Conservation (phyloP, 2,797 vertebrate genomes). For the Merluccius polli region DNA sequence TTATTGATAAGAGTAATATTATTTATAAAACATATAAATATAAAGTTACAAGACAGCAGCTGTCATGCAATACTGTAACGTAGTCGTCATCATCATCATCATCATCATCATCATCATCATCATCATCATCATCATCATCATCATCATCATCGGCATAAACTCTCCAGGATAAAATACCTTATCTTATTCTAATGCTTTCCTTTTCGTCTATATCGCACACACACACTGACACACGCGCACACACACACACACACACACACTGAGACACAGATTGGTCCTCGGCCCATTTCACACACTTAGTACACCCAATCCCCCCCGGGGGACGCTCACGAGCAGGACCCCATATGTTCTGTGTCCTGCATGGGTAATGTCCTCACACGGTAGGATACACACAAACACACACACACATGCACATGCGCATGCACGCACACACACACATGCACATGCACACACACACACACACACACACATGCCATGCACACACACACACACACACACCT, state of each 20-base stretch:
- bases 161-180: too few species aligned
- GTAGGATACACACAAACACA: constrained; percentile 18
- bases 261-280: constrained; percentile 35
- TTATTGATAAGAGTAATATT: too few species aligned
- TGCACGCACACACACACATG: constrained; percentile 12
- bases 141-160: not conserved
- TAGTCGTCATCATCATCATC: too few species aligned
- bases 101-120: not conserved
- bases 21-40: not conserved
- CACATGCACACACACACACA: constrained; percentile 14
- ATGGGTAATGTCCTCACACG: constrained; percentile 60
- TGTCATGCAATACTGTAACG: not conserved
- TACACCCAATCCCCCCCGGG: constrained; percentile 13
- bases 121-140: not conserved
- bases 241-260: constrained; percentile 11
- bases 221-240: not conserved
- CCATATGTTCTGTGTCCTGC: constrained; percentile 64
- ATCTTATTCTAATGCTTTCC: too few species aligned
- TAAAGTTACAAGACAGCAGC: not conserved
- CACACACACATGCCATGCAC: constrained; percentile 11
- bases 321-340: constrained; percentile 27
- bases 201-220: not conserved
- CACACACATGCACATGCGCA: constrained; percentile 6
- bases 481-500: constrained; percentile 1
- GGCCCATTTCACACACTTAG: constrained; percentile 63